Percentiles rank a stretch among this genome's conserved stretches.
phyloP scores from a whole-genome alignment of 2,888 invertebrate species.

The Xestobium rufovillosum region DNA sequence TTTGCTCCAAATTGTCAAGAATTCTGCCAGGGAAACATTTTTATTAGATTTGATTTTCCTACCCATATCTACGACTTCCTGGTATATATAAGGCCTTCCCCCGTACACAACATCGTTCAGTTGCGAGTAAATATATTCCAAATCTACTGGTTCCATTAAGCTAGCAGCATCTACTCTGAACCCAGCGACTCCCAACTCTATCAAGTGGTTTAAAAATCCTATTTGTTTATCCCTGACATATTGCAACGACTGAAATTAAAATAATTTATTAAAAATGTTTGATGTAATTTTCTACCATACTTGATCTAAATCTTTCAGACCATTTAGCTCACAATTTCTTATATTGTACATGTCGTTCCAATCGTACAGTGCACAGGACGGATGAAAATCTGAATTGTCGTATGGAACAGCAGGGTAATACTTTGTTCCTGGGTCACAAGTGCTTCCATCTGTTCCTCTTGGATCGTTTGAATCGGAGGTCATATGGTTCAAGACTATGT shows the following conservation, averaged over 20 bases:
- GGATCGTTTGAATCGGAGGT: constrained; percentile 47
- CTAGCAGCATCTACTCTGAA: constrained; percentile 49
- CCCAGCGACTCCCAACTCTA: constrained; percentile 50
- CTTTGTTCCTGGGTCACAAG: constrained; percentile 43
- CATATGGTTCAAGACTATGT: constrained; percentile 74
- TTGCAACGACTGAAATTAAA: constrained; percentile 49
- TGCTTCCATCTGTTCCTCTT: constrained; percentile 53
- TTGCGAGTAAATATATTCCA: constrained; percentile 46
- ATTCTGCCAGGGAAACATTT: too few species aligned
- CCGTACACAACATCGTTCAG: constrained; percentile 54
- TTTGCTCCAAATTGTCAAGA: too few species aligned
- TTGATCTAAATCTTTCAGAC: constrained; percentile 70
- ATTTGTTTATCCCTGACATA: constrained; percentile 45
- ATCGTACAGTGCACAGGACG: constrained; percentile 55
- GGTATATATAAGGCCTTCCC: constrained; percentile 60
- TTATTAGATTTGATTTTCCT: neutral
- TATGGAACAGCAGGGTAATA: constrained; percentile 58
- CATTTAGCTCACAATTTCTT: constrained; percentile 47
- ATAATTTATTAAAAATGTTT: constrained; percentile 14
- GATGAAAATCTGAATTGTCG: constrained; percentile 60
- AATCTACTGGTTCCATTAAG: constrained; percentile 51
- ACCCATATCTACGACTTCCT: constrained; percentile 67
- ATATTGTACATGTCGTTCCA: constrained; percentile 57
- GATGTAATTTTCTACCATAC: constrained; percentile 24
- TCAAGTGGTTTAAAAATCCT: constrained; percentile 46